Evolutionary conservation across 2,797 vertebrate species (phyloP), one percentile per base, ranked within the genome.

Genomic region (Mormyrus hasselquistii): DNA sequence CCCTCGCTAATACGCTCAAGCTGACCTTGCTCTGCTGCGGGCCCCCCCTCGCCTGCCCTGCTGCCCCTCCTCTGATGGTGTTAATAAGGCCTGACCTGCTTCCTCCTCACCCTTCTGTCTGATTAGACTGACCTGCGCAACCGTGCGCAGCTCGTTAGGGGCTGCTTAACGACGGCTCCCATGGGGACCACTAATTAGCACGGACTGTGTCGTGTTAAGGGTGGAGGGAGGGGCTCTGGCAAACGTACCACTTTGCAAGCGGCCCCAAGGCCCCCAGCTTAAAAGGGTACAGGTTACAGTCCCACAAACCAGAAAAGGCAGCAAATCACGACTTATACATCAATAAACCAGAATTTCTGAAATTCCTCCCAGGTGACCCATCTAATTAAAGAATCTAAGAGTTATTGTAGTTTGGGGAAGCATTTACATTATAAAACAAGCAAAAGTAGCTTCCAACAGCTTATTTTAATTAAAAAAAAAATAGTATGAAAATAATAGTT

Each of bases 51-150:
- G 16, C 19, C 25, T 10, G 34, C 14, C 12, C 25, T 1, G 92
- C 92, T 90, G 93, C 93, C 93, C 65, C 92, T 92, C 93, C 92
- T 93, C 92, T 93, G 93, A 93, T 93, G 94, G 95, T 94, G 95
- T 96, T 96, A 97, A 96, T 96, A 97, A 97, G 95, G 94, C 95
- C 95, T 94, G 89, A 95, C 93, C 95, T 95, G 96, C 96, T 96
- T 96, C 96, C 96, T 96, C 95, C 93, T 93, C 93, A 94, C 94
- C 94, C 95, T 91, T 94, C 94, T 95, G 95, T 96, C 95, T 97
- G 96, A 96, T 97, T 96, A 95, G 96, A 95, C 95, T 96, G 96
- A 96, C 95, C 96, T 89, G 92, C 93, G 92, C 95, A 96, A 95
- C 93, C 95, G 95, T 91, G 94, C 47, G 94, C 91, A 92, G 93